phyloP scores from a whole-genome alignment of 2,797 vertebrate species.

The Pantherophis vulpinus region DNA sequence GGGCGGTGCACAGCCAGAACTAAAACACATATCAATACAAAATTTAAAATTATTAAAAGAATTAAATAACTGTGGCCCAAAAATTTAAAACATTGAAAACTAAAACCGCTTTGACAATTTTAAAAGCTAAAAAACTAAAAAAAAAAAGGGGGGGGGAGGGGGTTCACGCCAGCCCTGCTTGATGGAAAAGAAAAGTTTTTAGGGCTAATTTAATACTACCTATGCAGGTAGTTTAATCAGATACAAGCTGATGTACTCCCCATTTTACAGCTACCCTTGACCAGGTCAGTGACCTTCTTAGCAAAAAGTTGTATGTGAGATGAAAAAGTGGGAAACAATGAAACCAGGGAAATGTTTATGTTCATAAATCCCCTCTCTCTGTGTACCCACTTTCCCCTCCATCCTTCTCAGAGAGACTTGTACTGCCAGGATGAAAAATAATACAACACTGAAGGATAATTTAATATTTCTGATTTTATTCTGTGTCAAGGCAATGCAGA shows the following conservation, averaged over 20 bases:
- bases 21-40: too few species aligned
- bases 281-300: not conserved
- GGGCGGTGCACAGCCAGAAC: too few species aligned
- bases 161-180: too few species aligned
- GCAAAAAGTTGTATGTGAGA: not conserved
- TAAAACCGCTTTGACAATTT: too few species aligned
- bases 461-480: constrained; percentile 14
- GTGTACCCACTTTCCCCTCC: not conserved
- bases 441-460: not conserved
- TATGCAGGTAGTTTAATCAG: not conserved
- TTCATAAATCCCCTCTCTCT: not conserved
- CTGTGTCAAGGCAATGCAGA: not conserved
- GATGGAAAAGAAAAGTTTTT: too few species aligned
- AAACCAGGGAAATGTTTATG: not conserved
- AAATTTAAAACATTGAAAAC: too few species aligned
- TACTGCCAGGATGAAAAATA: not conserved
- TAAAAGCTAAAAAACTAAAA: too few species aligned
- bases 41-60: too few species aligned
- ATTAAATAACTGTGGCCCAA: too few species aligned
- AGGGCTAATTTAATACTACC: not conserved
- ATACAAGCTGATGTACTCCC: not conserved
- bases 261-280: not conserved
- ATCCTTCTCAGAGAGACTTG: constrained; percentile 1
- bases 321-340: not conserved
- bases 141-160: rapidly evolving